Evolutionary conservation across 1,140 invertebrate species (phyloP).

Genomic region (Diorhabda sublineata): DNA sequence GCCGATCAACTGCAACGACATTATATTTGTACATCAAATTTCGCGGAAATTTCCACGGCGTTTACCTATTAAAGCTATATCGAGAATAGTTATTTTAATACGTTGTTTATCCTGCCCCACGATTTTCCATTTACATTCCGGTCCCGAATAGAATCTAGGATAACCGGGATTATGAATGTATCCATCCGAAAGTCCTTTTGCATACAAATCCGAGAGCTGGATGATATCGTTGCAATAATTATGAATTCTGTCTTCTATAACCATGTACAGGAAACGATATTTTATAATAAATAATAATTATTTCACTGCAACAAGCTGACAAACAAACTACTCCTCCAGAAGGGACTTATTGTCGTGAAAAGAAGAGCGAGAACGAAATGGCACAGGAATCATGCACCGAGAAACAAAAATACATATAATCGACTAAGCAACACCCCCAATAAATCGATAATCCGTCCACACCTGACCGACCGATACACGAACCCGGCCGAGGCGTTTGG

Average conservation of each 20-base stretch:
- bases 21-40: neutral
- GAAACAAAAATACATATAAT: no score
- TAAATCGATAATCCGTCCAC: no score
- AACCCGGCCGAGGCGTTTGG: no score
- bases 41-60: constrained; percentile 13
- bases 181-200: constrained; percentile 47
- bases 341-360: no score
- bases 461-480: no score
- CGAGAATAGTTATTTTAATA: constrained; percentile 53
- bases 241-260: constrained; percentile 37
- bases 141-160: constrained; percentile 58
- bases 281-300: no score
- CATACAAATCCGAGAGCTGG: constrained; percentile 37
- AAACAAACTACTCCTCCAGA: no score
- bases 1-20: neutral
- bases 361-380: no score
- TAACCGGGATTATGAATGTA: constrained; percentile 61
- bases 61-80: constrained; percentile 57
- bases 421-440: no score
- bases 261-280: neutral
- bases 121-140: constrained; percentile 54
- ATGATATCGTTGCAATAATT: constrained; percentile 56
- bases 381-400: no score
- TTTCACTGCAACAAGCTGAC: no score
- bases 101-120: constrained; percentile 50